Base-by-base conservation (phyloP, 2,113 vertebrate species). In the Lepus timidus region DNA sequence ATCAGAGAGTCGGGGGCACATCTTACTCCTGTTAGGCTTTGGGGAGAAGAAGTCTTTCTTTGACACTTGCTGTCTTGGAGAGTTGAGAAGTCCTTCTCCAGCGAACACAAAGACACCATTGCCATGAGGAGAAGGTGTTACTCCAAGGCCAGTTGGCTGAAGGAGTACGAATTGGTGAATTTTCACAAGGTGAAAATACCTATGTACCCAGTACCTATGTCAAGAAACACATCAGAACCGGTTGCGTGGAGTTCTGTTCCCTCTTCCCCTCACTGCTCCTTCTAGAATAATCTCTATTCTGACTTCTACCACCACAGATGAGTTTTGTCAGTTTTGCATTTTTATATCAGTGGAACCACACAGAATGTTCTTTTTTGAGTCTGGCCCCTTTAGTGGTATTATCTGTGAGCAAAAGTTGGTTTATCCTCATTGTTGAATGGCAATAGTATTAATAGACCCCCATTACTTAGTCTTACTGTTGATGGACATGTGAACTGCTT, bases 211-310 rank as follows among this genome's bases (percentile, higher is more conserved):
- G 65, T 7, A 27, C 4, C 23, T 27, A 25, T 4, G 22, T 36
- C 1, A 23, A 85, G 80, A 44, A 17, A 31, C 9, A 16, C 65
- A 31, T 51, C 4, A 22, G 11, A 44, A 75, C 25, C 9, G n/a
- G 22, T n/a, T 39, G 0, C 19, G 14, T 3, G 22, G 19, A 25
- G 0, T 0, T 19, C 13, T 8, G 8, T 5, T 19, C 22, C 8
- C 9, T 25, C 22, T 0, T 0, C 5, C 4, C 27, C 33, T 25
- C 25, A 39, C 74, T 11, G 44, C 6, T 22, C 9, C 14, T 1
- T 4, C 44, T 25, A 29, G 31, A 14, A 14, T 23, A 9, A 20
- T 65, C 22, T 33, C 11, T 25, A 4, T 92, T 27, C 31, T 29
- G 33, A 68, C 31, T n/a, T n/a, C 67, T 17, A 79, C 49, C 3